Base-by-base conservation (phyloP, 2,888 invertebrate species). In the Leptodirus hochenwartii region DNA sequence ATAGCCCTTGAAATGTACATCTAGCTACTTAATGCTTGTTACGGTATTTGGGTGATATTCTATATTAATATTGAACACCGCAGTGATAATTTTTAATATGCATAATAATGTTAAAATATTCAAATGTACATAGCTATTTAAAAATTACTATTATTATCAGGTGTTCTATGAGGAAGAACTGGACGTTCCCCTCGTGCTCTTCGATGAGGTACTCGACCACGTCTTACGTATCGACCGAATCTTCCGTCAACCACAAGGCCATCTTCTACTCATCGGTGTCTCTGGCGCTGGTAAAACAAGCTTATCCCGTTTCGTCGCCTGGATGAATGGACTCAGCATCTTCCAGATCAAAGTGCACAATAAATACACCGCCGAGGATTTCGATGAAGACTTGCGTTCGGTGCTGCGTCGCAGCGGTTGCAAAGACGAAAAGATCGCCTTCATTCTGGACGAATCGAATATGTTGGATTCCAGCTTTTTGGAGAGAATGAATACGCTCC, bases 331-430 rank as follows among this genome's bases (percentile, higher is more conserved):
- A 5, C 66, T 99, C 20, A 88, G 87, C 41, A 93, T 98, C 35
- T 98, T 96, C 74, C 96, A 98, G 65, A 95, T 98, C 42, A 93
- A 95, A 66, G 90, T 90, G 9, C 98, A 99, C 61, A 98, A 98
- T 57, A 96, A 96, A 61, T 99, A 99, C 56, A 91, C 91, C 2
- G 90, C 88, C 12, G 87, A 85, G 44, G 96, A 99, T 59, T 99
- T 99, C 54, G 98, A 99, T 58, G 98, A 99, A 56, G 98, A 99
- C 57, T 61, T 99, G 37, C 74, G 98, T 36, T 73, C 79, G 22
- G 85, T 88, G 15, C 56, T 88, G 34, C 66, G 87, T 17, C 69
- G 87, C 29, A 78, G 85, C 15, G 85, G 85, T 12, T 87, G 87
- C 47, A 81, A 91, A 55, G 91, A 91, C 53, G 98, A 99, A 55